Base-by-base conservation (phyloP, 2,888 invertebrate genomes). In the Trissolcus brochymenae region DNA sequence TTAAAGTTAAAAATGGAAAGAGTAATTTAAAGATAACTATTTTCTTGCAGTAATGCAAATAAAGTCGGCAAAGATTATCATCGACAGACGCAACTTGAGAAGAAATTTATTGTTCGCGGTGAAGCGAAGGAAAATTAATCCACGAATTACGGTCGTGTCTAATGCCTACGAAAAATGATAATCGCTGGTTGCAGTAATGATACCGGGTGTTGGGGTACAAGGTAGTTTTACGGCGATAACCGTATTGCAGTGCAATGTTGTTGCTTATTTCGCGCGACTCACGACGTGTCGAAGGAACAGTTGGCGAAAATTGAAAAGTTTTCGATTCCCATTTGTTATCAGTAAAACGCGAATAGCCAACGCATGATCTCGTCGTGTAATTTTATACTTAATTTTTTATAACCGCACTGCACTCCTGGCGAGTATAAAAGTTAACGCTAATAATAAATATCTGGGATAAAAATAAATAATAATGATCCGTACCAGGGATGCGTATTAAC, bases 361-460 rank as follows among this genome's bases (percentile, higher is more conserved):
- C 35, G 35, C 35, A 35, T 35, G 35, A 35, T 35, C 7, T 11
- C 35, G 35, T 11, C 35, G 7, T 35, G 35, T 35, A 35, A 35
- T 35, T 35, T 35, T 11, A 35, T 35, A 35, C 35, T 35, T 35
- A 35, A 35, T 35, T 35, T 35, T 35, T 35, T 35, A 19, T 19
- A 35, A 35, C 35, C 35, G 11, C 35, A 46, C 46, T 1, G 16
- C 46, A 70, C 76, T 62, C 60, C 64, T 51, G 60, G 61, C n/a
- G 46, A 40, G 29, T 61, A 76, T 76, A 68, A 77, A 71, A 68
- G 64, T 72, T 68, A 70, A 78, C 68, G 64, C 43, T 54, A 51
- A 49, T 61, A 70, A 78, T 78, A 78, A 78, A 78, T 78, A 78
- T 21, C n/a, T 61, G 56, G 68, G 68, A 60, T 72, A 76, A 67